A percentile compares a stretch with the other conserved stretches of the same genome.
phyloP scores from a whole-genome alignment of 1,140 invertebrate genomes.

The Globodera ellingtonae region DNA sequence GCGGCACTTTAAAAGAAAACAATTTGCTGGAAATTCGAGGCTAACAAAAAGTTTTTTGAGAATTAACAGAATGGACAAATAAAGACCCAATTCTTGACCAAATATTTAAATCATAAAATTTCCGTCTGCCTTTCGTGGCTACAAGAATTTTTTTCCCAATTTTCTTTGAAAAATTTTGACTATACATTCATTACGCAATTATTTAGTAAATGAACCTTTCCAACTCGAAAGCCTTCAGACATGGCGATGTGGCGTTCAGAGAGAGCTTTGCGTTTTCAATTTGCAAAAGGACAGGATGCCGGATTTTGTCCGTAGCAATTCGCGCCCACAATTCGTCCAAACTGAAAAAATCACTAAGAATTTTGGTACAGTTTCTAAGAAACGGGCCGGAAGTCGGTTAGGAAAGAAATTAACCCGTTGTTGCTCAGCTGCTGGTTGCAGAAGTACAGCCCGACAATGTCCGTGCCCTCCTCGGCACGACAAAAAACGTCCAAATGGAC shows the following conservation, averaged over 20 bases:
- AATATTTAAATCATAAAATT: too few relatives aligned
- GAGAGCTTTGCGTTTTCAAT: constrained; percentile 43
- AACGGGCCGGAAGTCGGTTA: neutral
- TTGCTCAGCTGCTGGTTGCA: constrained; percentile 36
- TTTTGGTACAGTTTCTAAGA: neutral
- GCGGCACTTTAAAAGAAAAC: constrained; percentile 7
- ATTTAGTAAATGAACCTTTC: constrained; percentile 3
- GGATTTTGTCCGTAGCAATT: constrained; percentile 37
- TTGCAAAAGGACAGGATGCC: constrained; percentile 36
- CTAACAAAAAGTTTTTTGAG: too few relatives aligned
- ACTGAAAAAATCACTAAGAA: constrained; percentile 28
- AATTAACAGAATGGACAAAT: too few relatives aligned
- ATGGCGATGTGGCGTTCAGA: constrained; percentile 38
- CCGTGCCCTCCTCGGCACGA: constrained; percentile 25
- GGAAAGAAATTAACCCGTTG: constrained; percentile 30
- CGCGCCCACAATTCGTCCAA: constrained; percentile 37
- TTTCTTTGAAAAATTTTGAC: neutral
- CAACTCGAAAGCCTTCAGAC: constrained; percentile 36
- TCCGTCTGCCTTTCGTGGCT: too few relatives aligned
- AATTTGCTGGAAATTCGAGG: too few relatives aligned
- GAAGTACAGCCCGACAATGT: constrained; percentile 50
- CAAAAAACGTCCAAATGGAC: constrained; percentile 46
- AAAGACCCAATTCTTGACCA: too few relatives aligned
- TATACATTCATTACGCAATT: neutral
- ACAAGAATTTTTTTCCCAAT: too few relatives aligned